Evolutionary conservation across 2,113 vertebrate species (phyloP).

Genomic region (Verasper variegatus): DNA sequence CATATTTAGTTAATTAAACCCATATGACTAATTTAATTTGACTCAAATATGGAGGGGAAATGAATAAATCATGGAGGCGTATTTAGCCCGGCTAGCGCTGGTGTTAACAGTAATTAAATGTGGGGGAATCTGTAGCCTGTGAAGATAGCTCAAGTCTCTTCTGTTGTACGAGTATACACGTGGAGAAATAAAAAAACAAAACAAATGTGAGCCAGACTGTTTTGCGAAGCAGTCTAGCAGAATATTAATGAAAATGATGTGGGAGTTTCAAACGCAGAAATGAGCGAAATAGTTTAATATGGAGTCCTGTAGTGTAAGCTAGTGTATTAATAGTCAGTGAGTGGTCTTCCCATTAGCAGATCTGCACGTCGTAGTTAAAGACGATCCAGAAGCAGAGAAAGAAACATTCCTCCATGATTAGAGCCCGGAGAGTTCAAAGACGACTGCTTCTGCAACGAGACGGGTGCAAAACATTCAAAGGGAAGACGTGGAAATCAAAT

Average conservation of each 20-base stretch:
- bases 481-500: conserved; percentile 63
- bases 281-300: conserved; percentile 55
- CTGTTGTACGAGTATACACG: conserved; percentile 48
- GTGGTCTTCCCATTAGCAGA: conserved; percentile 84
- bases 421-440: conserved; percentile 83
- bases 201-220: conserved; percentile 39
- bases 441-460: conserved; percentile 77
- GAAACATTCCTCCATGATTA: conserved; percentile 87
- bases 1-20: conserved; percentile 80
- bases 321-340: conserved; percentile 82
- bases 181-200: conserved; percentile 24
- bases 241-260: conserved; percentile 57
- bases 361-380: conserved; percentile 73
- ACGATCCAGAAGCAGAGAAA: conserved; percentile 79
- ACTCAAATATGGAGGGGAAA: conserved; percentile 64
- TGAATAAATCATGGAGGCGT: conserved; percentile 73
- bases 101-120: conserved; percentile 77
- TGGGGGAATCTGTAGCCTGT: conserved; percentile 61
- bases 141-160: conserved; percentile 51
- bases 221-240: conserved; percentile 30
- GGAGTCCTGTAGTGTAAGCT: conserved; percentile 60
- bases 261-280: conserved; percentile 54
- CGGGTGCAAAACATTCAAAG: conserved; percentile 74
- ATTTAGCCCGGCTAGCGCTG: conserved; percentile 70
- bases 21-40: conserved; percentile 80